Base-by-base conservation (phyloP, 2,797 vertebrate species). In the Siniperca obscura region DNA sequence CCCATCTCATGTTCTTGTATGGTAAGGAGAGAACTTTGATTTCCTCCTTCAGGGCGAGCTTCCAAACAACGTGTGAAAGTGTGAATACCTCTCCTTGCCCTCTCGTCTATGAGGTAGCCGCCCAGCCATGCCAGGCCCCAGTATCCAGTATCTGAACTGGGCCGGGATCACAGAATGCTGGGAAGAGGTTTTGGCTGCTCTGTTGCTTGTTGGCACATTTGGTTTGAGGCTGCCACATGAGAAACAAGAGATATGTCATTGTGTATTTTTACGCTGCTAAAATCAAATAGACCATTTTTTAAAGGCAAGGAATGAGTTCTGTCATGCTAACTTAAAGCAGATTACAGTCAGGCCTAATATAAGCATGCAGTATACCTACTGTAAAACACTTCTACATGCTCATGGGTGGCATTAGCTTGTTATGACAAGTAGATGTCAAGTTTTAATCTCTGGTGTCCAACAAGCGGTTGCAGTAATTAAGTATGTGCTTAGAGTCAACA, bases 141-240 rank as follows among this genome's bases (percentile, higher is more conserved):
- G 93, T 90, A 94, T 94, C 91, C 80, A 77, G 86, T 94, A 76
- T 91, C 93, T 77, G 70, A 87, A 80, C 85, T 83, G 88, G 85
- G 87, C 76, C 1, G 8, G 81, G 89, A 94, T 92, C 91, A 92
- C 83, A 93, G 82, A 69, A 3, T 62, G 73, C 80, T n/a, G 71
- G 55, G 67, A 74, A 65, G 76, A 72, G 76, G 56, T 78, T 87
- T 89, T 93, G 90, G 92, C 92, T 44, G 34, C 59, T 56, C 13
- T 3, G 46, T 19, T 5, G 10, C 68, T 87, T 82, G 83, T 86
- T 92, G 89, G 91, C 88, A 92, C 75, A 14, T 82, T 90, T 82
- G 84, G 80, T 89, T 88, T 57, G 74, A 86, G 81, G 83, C 64
- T 67, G 81, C 70, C 70, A 78, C 80, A 59, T 8, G 52, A 76